Conservation (phyloP, 2,888 invertebrate species). For the Drosophila kambysellisi region DNA sequence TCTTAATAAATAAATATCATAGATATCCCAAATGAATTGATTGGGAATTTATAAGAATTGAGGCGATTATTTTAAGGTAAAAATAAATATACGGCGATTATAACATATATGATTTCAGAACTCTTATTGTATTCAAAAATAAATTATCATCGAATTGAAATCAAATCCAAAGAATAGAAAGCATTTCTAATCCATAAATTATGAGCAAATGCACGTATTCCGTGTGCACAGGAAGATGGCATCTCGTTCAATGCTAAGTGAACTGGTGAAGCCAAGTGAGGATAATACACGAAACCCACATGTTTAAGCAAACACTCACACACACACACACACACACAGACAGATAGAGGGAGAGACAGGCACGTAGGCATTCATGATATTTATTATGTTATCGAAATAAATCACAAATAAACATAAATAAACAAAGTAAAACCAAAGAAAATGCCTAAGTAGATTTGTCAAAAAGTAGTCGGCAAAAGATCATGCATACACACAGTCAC, state of each 20-base stretch:
- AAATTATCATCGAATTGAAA: not conserved
- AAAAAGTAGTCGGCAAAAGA: conserved; percentile 70
- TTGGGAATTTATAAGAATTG: not conserved
- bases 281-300: conserved; percentile 19
- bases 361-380: conserved; percentile 58
- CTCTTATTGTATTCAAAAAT: not conserved
- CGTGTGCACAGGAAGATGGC: conserved; percentile 4
- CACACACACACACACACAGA: not conserved
- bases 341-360: not conserved
- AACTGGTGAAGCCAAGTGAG: conserved; percentile 21
- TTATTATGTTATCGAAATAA: conserved; percentile 80
- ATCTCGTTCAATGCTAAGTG: conserved; percentile 42
- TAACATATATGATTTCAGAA: no score
- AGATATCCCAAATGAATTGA: not conserved
- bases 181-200: conserved; percentile 4
- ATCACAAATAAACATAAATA: conserved; percentile 81
- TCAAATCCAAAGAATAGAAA: not conserved
- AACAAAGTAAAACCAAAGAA: conserved; percentile 73
- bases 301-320: conserved; percentile 2
- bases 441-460: conserved; percentile 82
- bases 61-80: not conserved
- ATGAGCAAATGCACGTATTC: conserved; percentile 9
- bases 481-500: conserved; percentile 44
- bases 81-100: not conserved
- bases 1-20: not conserved